These are phyloP conservation scores for Sphaeridia pumilis DNA, from an alignment of 2,888 invertebrate genomes.

Conservation along the genomic window DNA sequence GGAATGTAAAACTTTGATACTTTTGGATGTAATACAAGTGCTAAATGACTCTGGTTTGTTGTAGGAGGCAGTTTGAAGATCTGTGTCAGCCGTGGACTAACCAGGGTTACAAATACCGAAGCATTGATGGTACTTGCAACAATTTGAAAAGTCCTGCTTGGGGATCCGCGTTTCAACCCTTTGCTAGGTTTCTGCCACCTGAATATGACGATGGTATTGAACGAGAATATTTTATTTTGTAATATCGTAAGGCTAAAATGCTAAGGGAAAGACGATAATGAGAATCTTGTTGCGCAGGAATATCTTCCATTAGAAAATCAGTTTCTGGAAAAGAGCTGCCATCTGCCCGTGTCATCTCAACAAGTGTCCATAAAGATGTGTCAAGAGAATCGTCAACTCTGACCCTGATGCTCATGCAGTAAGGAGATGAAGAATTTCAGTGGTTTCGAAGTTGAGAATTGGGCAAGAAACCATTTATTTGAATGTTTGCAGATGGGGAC, in stretches of 20 bases:
- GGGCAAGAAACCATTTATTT: not conserved
- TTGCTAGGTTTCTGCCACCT: conserved; percentile 66
- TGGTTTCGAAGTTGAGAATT: not conserved
- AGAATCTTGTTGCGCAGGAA: conserved; percentile 15
- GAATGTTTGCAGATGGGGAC: conserved; percentile 51
- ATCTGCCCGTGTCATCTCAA: conserved; percentile 30
- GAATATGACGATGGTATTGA: conserved; percentile 62
- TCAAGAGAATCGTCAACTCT: conserved; percentile 45
- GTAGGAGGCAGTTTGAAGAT: conserved; percentile 32
- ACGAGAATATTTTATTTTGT: not conserved
- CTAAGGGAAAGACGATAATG: not conserved
- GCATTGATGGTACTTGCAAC: conserved; percentile 81
- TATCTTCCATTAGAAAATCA: conserved; percentile 31
- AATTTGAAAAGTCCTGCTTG: conserved; percentile 62
- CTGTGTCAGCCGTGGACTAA: conserved; percentile 32
- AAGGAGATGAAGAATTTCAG: conserved; percentile 6
- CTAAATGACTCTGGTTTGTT: not conserved
- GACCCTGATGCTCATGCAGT: conserved; percentile 74
- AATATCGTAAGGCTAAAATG: not conserved
- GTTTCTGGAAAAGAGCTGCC: conserved; percentile 30
- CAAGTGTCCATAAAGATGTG: conserved; percentile 32
- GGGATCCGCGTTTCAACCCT: conserved; percentile 71
- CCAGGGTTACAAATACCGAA: conserved; percentile 49
- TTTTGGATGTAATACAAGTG: not conserved
- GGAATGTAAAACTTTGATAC: not conserved